Evolutionary conservation across 2,797 vertebrate species (phyloP).

Genomic region (Cirrhinus mrigala): DNA sequence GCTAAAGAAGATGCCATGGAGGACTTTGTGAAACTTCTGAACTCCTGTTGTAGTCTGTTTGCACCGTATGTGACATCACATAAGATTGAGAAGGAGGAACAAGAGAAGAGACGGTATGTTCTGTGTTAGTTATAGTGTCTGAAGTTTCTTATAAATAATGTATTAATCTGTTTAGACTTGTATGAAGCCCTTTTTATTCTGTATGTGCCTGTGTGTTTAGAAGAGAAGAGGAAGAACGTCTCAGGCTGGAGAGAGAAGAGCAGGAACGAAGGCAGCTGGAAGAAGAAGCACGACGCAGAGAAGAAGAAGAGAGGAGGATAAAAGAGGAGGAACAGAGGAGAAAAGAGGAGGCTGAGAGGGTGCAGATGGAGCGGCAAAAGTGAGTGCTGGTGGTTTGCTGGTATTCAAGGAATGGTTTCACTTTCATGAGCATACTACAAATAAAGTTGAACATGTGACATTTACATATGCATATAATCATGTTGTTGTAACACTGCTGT

Average conservation of each 20-base stretch:
- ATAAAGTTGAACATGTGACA: neutral
- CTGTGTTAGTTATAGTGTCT: neutral
- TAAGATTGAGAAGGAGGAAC: slow-evolving; percentile 96
- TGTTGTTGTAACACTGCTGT: too few species aligned
- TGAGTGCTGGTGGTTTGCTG: slow-evolving; percentile 69
- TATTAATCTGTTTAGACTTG: neutral
- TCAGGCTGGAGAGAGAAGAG: slow-evolving; percentile 86
- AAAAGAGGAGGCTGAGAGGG: slow-evolving; percentile 87
- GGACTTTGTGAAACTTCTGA: slow-evolving; percentile 93
- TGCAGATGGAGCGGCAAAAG: slow-evolving; percentile 93
- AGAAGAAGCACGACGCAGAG: slow-evolving; percentile 83
- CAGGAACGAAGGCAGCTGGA: slow-evolving; percentile 85
- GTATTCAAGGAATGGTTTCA: neutral
- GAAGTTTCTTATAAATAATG: neutral
- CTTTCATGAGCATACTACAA: neutral
- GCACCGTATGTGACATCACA: slow-evolving; percentile 93
- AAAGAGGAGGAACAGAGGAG: slow-evolving; percentile 90
- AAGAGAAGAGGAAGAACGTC: slow-evolving; percentile 90
- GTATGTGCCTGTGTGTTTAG: slow-evolving; percentile 58
- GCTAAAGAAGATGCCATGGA: slow-evolving; percentile 95
- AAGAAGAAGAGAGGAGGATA: slow-evolving; percentile 87
- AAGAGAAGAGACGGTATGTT: slow-evolving; percentile 91
- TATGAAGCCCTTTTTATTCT: neutral
- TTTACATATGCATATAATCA: neutral
- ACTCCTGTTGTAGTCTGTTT: slow-evolving; percentile 93